A percentile compares a stretch with the other conserved stretches of the same genome.
phyloP scores from a whole-genome alignment of 2,113 vertebrate genomes.

The Romanogobio albipinnatus region DNA sequence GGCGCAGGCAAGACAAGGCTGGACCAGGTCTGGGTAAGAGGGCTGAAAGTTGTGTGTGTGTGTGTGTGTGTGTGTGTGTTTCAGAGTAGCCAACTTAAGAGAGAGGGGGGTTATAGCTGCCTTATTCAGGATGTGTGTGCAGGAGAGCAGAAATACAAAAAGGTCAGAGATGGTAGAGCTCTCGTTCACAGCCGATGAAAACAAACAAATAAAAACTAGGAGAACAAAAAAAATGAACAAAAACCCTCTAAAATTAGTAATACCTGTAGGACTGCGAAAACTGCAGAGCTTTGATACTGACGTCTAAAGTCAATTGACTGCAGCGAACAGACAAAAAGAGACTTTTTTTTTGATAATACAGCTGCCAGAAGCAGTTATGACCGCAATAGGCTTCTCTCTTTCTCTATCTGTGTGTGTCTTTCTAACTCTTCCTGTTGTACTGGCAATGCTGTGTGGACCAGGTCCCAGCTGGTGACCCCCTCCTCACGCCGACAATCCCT shows the following conservation, averaged over 20 bases:
- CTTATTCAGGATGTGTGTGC: constrained; percentile 70
- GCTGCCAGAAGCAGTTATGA: constrained; percentile 72
- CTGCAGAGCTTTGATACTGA: constrained; percentile 49
- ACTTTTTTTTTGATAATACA: constrained; percentile 70
- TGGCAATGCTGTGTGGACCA: constrained; percentile 69
- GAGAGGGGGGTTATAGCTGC: constrained; percentile 78
- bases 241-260: constrained; percentile 67
- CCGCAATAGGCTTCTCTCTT: constrained; percentile 48
- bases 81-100: constrained; percentile 53
- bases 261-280: constrained; percentile 35
- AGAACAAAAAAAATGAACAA: constrained; percentile 66
- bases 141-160: constrained; percentile 64
- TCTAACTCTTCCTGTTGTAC: constrained; percentile 64
- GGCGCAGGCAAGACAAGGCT: constrained; percentile 78
- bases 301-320: constrained; percentile 44
- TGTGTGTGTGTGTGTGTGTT: background rate
- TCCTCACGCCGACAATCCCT: constrained; percentile 58
- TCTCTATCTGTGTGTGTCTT: constrained; percentile 37
- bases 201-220: constrained; percentile 63
- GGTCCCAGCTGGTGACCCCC: constrained; percentile 75
- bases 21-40: constrained; percentile 74
- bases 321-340: constrained; percentile 42
- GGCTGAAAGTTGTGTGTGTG: constrained; percentile 75
- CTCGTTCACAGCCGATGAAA: constrained; percentile 72
- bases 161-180: constrained; percentile 47